Conservation (phyloP, 2,113 vertebrate genomes). For the Corythoichthys intestinalis region DNA sequence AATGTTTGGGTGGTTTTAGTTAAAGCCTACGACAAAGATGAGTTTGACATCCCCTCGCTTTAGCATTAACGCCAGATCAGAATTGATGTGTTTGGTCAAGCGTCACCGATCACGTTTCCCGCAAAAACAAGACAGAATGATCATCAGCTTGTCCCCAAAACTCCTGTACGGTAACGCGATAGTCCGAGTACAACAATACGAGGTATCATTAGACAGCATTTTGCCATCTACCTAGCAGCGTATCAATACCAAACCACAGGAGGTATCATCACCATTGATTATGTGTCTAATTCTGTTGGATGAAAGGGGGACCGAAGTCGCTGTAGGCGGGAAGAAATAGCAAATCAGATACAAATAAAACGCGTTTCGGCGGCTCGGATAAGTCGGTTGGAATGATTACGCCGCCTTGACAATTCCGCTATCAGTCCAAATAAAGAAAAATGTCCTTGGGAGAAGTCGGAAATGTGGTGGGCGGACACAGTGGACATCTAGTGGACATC, state of each 20-base stretch:
- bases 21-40: too few relatives aligned
- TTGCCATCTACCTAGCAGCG: slow-evolving; percentile 1
- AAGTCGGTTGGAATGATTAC: neutral
- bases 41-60: too few relatives aligned
- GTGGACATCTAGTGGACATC: neutral
- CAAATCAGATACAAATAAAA: slow-evolving; percentile 5
- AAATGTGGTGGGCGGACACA: neutral
- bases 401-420: neutral
- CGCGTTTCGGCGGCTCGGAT: neutral
- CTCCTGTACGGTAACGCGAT: neutral
- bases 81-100: too few relatives aligned
- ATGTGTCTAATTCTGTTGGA: slow-evolving; percentile 4
- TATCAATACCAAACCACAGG: neutral
- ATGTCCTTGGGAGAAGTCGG: neutral
- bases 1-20: too few relatives aligned
- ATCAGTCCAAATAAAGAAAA: neutral
- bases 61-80: too few relatives aligned
- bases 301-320: neutral
- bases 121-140: neutral
- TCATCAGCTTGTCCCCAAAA: neutral
- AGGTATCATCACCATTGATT: slow-evolving; percentile 2
- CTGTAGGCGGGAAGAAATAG: neutral
- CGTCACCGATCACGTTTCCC: neutral
- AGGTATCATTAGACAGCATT: slow-evolving; percentile 2
- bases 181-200: neutral